Evolutionary conservation across 1,140 invertebrate species (phyloP).

Genomic region (Euborellia annulipes): DNA sequence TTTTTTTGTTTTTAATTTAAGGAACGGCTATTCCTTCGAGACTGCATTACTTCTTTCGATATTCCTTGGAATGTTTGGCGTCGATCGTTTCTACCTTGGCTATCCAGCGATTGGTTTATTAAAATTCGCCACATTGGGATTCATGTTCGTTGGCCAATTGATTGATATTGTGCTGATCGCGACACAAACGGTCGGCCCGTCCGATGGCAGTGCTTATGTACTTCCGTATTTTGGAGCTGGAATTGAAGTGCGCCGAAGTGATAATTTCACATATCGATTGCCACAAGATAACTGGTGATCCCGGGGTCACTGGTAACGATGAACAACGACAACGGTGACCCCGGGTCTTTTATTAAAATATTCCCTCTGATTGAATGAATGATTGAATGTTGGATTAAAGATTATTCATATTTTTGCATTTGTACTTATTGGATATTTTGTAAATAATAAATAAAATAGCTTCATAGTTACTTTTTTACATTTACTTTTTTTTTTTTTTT

Average conservation of each 20-base stretch:
- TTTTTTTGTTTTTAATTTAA: conserved; percentile 31
- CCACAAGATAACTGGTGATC: conserved; percentile 65
- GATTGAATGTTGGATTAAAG: too few relatives aligned
- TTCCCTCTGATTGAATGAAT: too few relatives aligned
- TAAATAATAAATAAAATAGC: too few relatives aligned
- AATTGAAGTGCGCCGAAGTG: conserved; percentile 59
- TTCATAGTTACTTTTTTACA: too few relatives aligned
- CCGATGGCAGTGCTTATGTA: conserved; percentile 91
- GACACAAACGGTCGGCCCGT: conserved; percentile 78
- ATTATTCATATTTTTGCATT: too few relatives aligned
- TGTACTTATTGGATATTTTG: too few relatives aligned
- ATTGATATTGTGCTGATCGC: conserved; percentile 92
- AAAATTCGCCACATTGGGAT: conserved; percentile 90
- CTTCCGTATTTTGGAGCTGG: conserved; percentile 87
- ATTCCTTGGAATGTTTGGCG: conserved; percentile 94
- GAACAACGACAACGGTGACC: too few relatives aligned
- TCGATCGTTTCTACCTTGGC: conserved; percentile 91
- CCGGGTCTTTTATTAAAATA: too few relatives aligned
- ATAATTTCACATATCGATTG: conserved; percentile 72
- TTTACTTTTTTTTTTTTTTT: too few relatives aligned
- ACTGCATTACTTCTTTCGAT: conserved; percentile 83
- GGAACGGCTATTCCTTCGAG: conserved; percentile 87
- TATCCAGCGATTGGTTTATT: conserved; percentile 88
- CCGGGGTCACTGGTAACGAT: conserved; percentile 5
- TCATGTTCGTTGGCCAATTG: conserved; percentile 91